Percentiles rank a stretch among this genome's conserved stretches.
These are phyloP conservation scores for Eumeta japonica DNA, from an alignment of 1,140 invertebrate species.

Conservation along the genomic window DNA sequence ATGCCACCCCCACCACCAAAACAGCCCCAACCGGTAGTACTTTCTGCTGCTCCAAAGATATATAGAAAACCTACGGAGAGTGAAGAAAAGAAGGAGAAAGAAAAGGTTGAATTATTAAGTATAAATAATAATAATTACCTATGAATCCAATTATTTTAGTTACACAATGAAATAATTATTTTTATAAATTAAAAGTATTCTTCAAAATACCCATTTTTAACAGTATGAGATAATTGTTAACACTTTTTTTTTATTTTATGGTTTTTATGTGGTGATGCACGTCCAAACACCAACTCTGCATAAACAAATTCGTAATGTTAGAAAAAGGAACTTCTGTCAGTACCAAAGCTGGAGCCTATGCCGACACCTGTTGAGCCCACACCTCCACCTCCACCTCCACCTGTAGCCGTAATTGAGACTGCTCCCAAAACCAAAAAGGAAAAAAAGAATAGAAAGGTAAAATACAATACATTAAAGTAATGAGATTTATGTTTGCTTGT, in stretches of 20 bases:
- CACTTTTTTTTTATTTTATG: conserved; percentile 3
- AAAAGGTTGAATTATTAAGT: conserved; percentile 29
- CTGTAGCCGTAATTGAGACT: conserved; percentile 11
- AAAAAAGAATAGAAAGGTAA: conserved; percentile 52
- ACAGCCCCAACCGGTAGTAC: conserved; percentile 61
- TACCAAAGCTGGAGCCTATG: conserved; percentile 18
- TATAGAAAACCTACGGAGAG: conserved; percentile 56
- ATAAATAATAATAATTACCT: too few species aligned
- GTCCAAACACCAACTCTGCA: too few species aligned
- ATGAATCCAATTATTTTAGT: too few species aligned
- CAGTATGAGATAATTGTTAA: neutral
- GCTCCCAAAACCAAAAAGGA: conserved; percentile 49
- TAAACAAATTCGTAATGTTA: too few species aligned
- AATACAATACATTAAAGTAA: neutral
- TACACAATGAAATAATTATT: neutral
- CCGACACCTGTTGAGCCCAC: conserved; percentile 30
- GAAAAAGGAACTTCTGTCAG: conserved; percentile 10
- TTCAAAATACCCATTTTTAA: neutral
- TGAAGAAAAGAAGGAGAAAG: conserved; percentile 38
- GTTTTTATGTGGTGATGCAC: conserved; percentile 6
- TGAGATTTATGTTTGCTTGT: neutral
- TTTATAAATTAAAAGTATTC: neutral
- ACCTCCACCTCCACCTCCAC: conserved; percentile 19
- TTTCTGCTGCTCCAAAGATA: conserved; percentile 64
- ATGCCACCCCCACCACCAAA: conserved; percentile 41